A percentile compares a stretch with the other conserved stretches of the same genome.
These are phyloP conservation scores for Rutilus rutilus DNA, from an alignment of 2,113 vertebrate genomes.

Conservation along the genomic window DNA sequence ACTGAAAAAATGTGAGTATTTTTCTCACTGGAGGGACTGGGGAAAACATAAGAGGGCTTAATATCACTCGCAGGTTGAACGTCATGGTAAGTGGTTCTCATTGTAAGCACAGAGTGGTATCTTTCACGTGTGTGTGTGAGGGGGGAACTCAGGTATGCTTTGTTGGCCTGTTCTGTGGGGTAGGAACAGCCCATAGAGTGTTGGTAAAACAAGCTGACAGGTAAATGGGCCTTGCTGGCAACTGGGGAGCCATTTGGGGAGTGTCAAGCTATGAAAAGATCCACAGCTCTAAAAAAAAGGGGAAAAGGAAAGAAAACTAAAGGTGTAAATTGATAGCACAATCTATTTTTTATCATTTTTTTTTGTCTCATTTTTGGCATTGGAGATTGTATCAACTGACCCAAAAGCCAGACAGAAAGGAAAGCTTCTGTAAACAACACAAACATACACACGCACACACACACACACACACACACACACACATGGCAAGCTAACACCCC, in stretches of 20 bases:
- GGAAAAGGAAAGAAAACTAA: conserved; percentile 39
- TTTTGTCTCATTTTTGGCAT: conserved; percentile 3
- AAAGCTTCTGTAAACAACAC: conserved; percentile 35
- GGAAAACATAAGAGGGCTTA: neutral
- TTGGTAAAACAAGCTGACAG: conserved; percentile 54
- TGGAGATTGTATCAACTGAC: conserved; percentile 36
- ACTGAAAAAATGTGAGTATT: neutral
- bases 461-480: neutral
- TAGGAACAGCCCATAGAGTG: conserved; percentile 49
- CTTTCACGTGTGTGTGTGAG: neutral
- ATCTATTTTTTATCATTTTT: conserved; percentile 10
- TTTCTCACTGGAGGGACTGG: conserved; percentile 6
- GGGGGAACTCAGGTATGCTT: conserved; percentile 51
- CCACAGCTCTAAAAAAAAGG: neutral
- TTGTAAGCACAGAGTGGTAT: conserved; percentile 2
- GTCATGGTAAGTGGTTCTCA: conserved; percentile 30
- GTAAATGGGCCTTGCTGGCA: conserved; percentile 60
- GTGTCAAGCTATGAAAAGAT: conserved; percentile 37
- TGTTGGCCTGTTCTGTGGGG: conserved; percentile 53
- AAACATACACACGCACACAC: neutral
- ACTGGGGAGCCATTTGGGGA: conserved; percentile 43
- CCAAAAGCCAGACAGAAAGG: conserved; percentile 43
- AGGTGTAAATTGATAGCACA: conserved; percentile 50
- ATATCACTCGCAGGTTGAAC: neutral
- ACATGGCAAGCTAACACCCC: conserved; percentile 27